Evolutionary conservation across 2,113 vertebrate genomes (phyloP).

Genomic region (Pycnonotus jocosus): DNA sequence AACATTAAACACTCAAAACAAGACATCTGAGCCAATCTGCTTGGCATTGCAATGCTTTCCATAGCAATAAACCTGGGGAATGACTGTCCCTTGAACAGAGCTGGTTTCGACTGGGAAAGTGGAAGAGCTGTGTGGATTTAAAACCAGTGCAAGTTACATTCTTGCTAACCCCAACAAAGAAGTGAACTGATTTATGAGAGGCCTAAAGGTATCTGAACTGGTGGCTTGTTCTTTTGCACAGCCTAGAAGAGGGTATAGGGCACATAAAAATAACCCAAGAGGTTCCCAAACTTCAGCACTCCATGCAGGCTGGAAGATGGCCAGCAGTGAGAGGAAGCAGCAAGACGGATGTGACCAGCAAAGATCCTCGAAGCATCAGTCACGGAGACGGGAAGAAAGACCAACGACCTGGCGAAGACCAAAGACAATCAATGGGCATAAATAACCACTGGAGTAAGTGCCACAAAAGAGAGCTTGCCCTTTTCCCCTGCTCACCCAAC

Average conservation of each 20-base stretch:
- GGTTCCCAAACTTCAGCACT: background rate
- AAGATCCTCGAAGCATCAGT: background rate
- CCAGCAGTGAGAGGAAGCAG: background rate
- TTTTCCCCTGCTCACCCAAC: background rate
- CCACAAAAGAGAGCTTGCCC: background rate
- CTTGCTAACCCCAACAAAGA: background rate
- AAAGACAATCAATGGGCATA: background rate
- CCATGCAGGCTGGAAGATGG: rapidly evolving
- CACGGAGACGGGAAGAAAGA: background rate
- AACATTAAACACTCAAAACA: background rate
- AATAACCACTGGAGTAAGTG: background rate
- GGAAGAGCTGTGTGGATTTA: background rate
- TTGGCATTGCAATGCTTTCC: background rate
- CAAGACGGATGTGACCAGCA: background rate
- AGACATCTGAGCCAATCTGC: background rate
- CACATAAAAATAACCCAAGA: background rate
- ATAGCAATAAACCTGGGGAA: background rate
- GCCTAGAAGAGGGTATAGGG: background rate
- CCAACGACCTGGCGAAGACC: background rate
- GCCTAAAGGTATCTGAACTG: background rate
- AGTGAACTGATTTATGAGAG: background rate
- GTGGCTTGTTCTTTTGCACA: background rate
- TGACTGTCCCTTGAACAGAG: background rate
- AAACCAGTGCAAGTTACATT: background rate
- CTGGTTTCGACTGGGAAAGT: background rate